A percentile compares a stretch with the other conserved stretches of the same genome.
Evolutionary conservation across 2,797 vertebrate species (phyloP).

Genomic region (Sebastes melanostomus): DNA sequence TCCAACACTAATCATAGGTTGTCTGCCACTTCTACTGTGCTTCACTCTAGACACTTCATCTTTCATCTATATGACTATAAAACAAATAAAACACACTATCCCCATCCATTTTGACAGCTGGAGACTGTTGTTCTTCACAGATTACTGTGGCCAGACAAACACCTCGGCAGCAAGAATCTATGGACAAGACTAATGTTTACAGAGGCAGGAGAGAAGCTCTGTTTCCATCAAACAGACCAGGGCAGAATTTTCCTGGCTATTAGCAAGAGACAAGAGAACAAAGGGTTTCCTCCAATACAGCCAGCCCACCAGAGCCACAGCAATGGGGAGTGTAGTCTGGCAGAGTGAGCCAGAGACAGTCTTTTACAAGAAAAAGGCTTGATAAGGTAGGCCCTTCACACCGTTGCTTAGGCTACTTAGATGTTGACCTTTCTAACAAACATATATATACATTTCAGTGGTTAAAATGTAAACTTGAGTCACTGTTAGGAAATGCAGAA

Average conservation of each 20-base stretch:
- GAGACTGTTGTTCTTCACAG: slow-evolving; percentile 52
- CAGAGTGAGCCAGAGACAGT: slow-evolving; percentile 24
- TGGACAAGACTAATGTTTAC: slow-evolving; percentile 70
- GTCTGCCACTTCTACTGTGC: not conserved
- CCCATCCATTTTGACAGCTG: slow-evolving; percentile 66
- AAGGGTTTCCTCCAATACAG: slow-evolving; percentile 71
- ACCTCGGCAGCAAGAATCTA: slow-evolving; percentile 52
- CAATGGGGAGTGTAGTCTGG: slow-evolving; percentile 19
- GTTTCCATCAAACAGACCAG: slow-evolving; percentile 62
- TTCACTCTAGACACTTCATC: not conserved
- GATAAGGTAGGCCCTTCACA: not conserved
- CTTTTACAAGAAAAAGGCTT: slow-evolving; percentile 21
- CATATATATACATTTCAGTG: not conserved
- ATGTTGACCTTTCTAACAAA: not conserved
- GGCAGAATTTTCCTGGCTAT: slow-evolving; percentile 68
- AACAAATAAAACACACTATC: slow-evolving; percentile 23
- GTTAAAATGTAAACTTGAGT: slow-evolving; percentile 1
- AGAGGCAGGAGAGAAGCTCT: slow-evolving; percentile 65
- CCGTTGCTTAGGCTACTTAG: not conserved
- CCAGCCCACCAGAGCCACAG: slow-evolving; percentile 49
- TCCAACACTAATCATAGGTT: not conserved
- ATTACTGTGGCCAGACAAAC: slow-evolving; percentile 52
- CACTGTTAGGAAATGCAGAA: not conserved
- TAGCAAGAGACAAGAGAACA: slow-evolving; percentile 74
- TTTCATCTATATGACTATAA: slow-evolving; percentile 18